A percentile compares a stretch with the other conserved stretches of the same genome.
Evolutionary conservation across 2,888 invertebrate genomes (phyloP).

Genomic region (Yponomeuta sedellus): DNA sequence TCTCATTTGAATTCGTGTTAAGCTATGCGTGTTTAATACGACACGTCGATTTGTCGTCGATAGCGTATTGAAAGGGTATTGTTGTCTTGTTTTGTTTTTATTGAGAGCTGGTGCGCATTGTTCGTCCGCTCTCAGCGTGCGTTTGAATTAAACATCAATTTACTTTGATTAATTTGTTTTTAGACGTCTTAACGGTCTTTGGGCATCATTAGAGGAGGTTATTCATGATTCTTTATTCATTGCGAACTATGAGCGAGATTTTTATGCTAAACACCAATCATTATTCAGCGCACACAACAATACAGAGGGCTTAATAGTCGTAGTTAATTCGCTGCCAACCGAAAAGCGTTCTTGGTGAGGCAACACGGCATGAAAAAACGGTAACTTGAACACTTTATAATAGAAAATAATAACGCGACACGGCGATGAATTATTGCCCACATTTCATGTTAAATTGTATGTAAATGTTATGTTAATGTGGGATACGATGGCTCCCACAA

Average conservation of each 20-base stretch:
- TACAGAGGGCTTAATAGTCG: conserved; percentile 42
- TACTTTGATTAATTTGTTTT: conserved; percentile 42
- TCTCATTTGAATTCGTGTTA: conserved; percentile 63
- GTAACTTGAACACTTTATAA: conserved; percentile 68
- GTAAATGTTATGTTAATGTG: conserved; percentile 75
- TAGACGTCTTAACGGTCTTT: conserved; percentile 31
- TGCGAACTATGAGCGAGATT: conserved; percentile 25
- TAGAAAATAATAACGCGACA: conserved; percentile 70
- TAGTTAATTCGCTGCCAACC: conserved; percentile 47
- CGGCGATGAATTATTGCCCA: conserved; percentile 70
- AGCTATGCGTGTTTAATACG: conserved; percentile 57
- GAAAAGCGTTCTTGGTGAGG: conserved; percentile 33
- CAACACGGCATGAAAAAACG: conserved; percentile 59
- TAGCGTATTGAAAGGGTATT: conserved; percentile 39
- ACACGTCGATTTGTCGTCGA: conserved; percentile 51
- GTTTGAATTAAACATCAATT: conserved; percentile 32
- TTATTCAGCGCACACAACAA: conserved; percentile 44
- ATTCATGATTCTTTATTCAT: conserved; percentile 23
- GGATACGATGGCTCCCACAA: conserved; percentile 70
- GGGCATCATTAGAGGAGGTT: conserved; percentile 38
- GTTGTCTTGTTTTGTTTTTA: conserved; percentile 33
- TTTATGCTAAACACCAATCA: conserved; percentile 43
- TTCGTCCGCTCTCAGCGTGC: conserved; percentile 25
- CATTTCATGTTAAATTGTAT: conserved; percentile 76
- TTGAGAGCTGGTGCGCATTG: conserved; percentile 27